Conservation (phyloP, 1,140 invertebrate species). For the Hyles vespertilio region DNA sequence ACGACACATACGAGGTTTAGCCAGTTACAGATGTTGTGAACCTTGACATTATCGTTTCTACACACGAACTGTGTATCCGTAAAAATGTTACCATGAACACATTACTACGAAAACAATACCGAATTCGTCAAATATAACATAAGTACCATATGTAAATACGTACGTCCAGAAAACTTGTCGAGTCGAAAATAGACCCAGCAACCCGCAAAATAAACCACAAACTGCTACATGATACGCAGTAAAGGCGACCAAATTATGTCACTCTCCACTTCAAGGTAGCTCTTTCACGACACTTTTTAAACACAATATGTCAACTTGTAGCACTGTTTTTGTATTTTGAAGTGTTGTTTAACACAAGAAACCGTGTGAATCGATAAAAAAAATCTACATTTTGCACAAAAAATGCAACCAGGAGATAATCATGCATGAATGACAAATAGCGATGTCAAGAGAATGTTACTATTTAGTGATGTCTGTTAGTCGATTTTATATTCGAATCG, state of each 20-base stretch:
- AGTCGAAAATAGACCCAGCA: slow-evolving; percentile 59
- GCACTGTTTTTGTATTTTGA: slow-evolving; percentile 20
- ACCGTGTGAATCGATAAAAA: slow-evolving; percentile 26
- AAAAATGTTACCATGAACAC: not conserved
- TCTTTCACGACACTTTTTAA: slow-evolving; percentile 30
- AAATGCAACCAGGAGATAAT: slow-evolving; percentile 23
- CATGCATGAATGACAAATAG: slow-evolving; percentile 34
- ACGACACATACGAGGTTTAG: too few species aligned
- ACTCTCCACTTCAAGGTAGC: slow-evolving; percentile 27
- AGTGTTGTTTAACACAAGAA: slow-evolving; percentile 32
- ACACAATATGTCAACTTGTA: slow-evolving; percentile 18
- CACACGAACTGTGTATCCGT: not conserved
- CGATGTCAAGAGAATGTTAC: slow-evolving; percentile 7
- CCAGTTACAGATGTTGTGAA: slow-evolving; percentile 9
- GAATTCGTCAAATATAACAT: not conserved
- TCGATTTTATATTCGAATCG: too few species aligned
- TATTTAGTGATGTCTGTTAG: too few species aligned
- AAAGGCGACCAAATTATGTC: slow-evolving; percentile 40
- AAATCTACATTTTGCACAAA: slow-evolving; percentile 18
- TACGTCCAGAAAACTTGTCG: slow-evolving; percentile 39
- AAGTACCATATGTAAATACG: slow-evolving; percentile 10
- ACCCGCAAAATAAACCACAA: slow-evolving; percentile 64
- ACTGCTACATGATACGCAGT: slow-evolving; percentile 67
- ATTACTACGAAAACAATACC: slow-evolving; percentile 3
- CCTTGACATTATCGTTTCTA: slow-evolving; percentile 19